Base-by-base conservation (phyloP, 2,113 vertebrate genomes). In the Phalacrocorax brasilianus region DNA sequence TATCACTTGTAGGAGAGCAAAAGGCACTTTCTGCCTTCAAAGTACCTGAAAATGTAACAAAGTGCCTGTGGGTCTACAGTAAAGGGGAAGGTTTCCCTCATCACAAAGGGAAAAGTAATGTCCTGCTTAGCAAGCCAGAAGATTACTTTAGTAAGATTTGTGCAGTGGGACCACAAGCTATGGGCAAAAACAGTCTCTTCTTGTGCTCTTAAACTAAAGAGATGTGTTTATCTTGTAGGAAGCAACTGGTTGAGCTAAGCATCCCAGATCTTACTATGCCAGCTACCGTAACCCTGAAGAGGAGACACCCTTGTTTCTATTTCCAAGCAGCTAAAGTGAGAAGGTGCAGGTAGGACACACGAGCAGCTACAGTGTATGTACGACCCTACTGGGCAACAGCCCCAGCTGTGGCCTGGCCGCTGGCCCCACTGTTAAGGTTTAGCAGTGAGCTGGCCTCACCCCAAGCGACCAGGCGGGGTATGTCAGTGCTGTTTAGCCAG, bases 331-430 rank as follows among this genome's bases (percentile, higher is more conserved):
- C 55, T 83, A 1, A 53, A 71, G 35, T 19, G 40, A 53, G 66
- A 47, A 23, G 40, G 40, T 12, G 33, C 11, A 11, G 28, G 52
- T 28, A 56, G 45, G 35, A 79, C 56, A 40, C 15, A 3, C 7
- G 1, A 13, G 47, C 20, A 67, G 66, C 73, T 35, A 12, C 0
- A 2, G 58, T 27, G 44, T 30, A 5, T 2, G 17, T 38, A 30
- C 26, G 59, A 47, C 59, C 40, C 21, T 52, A 13, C 21, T 52
- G 33, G 55, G 44, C 55, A 68, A 9, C 28, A 63, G 61, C 30
- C 14, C 30, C 26, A 30, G 11, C 12, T 0, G 1, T 12, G 32
- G 44, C 44, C 49, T 24, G 17, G 62, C 49, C 58, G 50, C 33
- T 0, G 1, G 8, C 44, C 76, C 59, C 5, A 0, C 18, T 15